Base-by-base conservation (phyloP, 2,113 vertebrate species). In the Hystrix cristata region DNA sequence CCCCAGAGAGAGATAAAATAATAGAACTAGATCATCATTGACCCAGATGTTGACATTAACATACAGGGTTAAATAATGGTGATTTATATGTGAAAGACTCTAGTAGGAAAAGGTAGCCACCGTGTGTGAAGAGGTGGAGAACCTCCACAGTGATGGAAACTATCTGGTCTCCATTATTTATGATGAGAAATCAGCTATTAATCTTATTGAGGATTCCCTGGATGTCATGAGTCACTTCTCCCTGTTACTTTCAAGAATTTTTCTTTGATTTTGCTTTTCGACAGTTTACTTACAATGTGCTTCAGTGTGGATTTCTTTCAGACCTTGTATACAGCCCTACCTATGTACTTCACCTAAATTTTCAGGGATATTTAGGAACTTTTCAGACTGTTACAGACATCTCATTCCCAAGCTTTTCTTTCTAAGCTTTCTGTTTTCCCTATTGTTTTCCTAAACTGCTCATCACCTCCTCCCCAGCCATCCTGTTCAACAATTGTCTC, bases 191-290 rank as follows among this genome's bases (percentile, higher is more conserved):
- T 69, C 69, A 62, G n/a, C 43, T 46, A 31, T 19, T 55, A 21
- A 60, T 27, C 53, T 91, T 31, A 55, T 1, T 46, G 34, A 80
- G 29, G 19, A 71, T 34, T 29, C 14, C 59, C 59, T 64, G 34
- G 8, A 69, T 4, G 9, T 80, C 60, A 60, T 9, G 13, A 72
- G 38, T 57, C 55, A 10, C 29, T 78, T 85, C 62, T 65, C 62
- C 65, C 67, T 71, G 60, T 46, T 76, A 59, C 65, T 83, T 95
- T 74, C 31, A 38, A 96, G 71, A 64, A 46, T 23, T 82, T 59
- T 7, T 48, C 51, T 76, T 57, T 89, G 72, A 82, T 74, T 71
- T 2, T 16, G 27, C 38, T n/a, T 65, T 87, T 64, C 55, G 67
- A 55, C 18, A 38, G 27, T 48, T 8, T 62, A 51, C 64, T 51